phyloP scores from a whole-genome alignment of 2,113 vertebrate genomes.

The Leptocoma aspasia region DNA sequence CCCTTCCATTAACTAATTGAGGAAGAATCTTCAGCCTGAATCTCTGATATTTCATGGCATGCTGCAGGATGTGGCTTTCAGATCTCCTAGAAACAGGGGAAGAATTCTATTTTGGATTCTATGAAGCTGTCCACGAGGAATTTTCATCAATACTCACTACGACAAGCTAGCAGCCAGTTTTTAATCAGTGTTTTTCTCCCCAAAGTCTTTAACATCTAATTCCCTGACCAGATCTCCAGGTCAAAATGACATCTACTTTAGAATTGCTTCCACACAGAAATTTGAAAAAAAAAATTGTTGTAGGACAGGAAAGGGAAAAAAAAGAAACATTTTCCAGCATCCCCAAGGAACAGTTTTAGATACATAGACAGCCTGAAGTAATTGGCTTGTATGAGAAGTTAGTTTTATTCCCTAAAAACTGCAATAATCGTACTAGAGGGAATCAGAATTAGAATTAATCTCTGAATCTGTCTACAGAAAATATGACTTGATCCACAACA shows the following conservation, averaged over 20 bases:
- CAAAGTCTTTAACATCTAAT: not conserved
- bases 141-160: not conserved
- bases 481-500: not conserved
- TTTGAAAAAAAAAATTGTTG: not conserved
- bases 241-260: constrained; percentile 27
- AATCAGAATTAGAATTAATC: not conserved
- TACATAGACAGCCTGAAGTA: not conserved
- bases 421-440: not conserved
- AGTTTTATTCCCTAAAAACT: not conserved
- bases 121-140: not conserved
- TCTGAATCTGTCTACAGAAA: not conserved
- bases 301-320: constrained; percentile 42
- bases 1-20: not conserved
- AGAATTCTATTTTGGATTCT: not conserved
- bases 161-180: not conserved
- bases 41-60: not conserved
- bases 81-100: not conserved
- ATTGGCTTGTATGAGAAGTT: not conserved
- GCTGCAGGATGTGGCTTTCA: not conserved
- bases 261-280: constrained; percentile 37
- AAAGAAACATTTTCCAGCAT: constrained; percentile 31
- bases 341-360: constrained; percentile 1
- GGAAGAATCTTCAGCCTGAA: not conserved
- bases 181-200: not conserved
- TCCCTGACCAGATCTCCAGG: not conserved